A percentile compares a stretch with the other conserved stretches of the same genome.
These are phyloP conservation scores for Neodontobutis hainanensis DNA, from an alignment of 2,113 vertebrate genomes.

Conservation along the genomic window DNA sequence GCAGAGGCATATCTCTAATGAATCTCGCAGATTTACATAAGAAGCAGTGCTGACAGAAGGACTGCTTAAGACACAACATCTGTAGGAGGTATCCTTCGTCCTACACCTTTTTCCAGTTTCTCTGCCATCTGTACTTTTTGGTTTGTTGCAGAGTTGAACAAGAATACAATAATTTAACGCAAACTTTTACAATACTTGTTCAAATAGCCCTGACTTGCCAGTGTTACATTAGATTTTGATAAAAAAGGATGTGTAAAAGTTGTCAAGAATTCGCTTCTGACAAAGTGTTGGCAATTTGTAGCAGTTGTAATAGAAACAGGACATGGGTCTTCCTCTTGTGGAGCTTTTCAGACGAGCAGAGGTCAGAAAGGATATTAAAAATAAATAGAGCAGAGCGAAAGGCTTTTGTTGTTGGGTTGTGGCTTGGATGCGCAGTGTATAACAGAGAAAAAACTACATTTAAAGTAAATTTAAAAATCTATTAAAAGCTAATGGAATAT, in stretches of 20 bases:
- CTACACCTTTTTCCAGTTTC: no score
- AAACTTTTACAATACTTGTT: neutral
- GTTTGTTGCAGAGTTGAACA: neutral
- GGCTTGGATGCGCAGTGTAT: no score
- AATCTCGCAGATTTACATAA: neutral
- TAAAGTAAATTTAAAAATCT: no score
- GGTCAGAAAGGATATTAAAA: neutral
- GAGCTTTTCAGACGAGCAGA: neutral
- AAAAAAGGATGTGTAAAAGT: neutral
- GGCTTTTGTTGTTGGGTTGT: neutral
- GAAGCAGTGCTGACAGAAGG: conserved; percentile 2
- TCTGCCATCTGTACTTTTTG: no score
- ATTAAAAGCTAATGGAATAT: no score
- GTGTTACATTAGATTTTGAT: no score
- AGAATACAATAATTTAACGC: neutral
- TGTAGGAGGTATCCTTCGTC: neutral
- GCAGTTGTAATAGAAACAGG: neutral
- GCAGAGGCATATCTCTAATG: neutral
- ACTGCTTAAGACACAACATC: neutral
- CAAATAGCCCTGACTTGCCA: neutral
- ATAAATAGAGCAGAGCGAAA: neutral
- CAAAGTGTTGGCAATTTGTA: neutral
- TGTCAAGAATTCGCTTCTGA: neutral
- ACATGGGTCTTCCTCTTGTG: neutral
- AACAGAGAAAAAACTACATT: no score